Evolutionary conservation across 2,113 vertebrate genomes (phyloP).

Genomic region (Dipodomys ordii): DNA sequence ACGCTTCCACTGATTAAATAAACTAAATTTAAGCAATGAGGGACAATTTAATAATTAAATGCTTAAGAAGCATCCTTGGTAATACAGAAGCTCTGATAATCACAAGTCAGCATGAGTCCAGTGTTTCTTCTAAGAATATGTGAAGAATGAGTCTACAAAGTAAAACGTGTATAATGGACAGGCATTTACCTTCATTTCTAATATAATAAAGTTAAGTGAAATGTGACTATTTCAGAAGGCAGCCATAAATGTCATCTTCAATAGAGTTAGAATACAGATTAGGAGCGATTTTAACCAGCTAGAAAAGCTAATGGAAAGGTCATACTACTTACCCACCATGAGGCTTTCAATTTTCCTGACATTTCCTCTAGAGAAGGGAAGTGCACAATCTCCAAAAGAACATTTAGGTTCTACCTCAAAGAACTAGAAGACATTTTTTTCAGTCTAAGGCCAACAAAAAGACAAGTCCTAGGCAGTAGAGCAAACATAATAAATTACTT

Average conservation of each 20-base stretch:
- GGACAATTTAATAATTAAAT: neutral
- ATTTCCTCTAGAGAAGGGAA: slow-evolving; percentile 70
- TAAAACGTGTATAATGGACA: neutral
- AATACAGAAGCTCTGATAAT: neutral
- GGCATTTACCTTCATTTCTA: slow-evolving; percentile 20
- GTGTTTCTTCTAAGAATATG: neutral
- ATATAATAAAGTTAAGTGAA: neutral
- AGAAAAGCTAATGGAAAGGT: slow-evolving; percentile 68
- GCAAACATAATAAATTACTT: slow-evolving; percentile 46
- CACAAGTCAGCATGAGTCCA: neutral
- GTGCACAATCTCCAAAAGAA: slow-evolving; percentile 69
- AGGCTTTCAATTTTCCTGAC: slow-evolving; percentile 80
- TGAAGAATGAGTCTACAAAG: slow-evolving; percentile 30
- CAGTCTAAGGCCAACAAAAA: slow-evolving; percentile 71
- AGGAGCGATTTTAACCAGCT: slow-evolving; percentile 36
- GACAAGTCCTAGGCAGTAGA: slow-evolving; percentile 57
- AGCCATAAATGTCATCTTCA: neutral
- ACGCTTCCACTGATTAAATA: neutral
- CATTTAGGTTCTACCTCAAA: slow-evolving; percentile 58
- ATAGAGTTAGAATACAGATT: slow-evolving; percentile 72
- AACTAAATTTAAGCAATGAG: slow-evolving; percentile 9
- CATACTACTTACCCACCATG: slow-evolving; percentile 23
- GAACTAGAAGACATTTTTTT: slow-evolving; percentile 50
- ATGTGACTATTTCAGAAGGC: slow-evolving; percentile 28
- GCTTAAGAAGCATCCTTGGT: neutral